Conservation (phyloP, 2,797 vertebrate species). For the Poeciliopsis infans region DNA sequence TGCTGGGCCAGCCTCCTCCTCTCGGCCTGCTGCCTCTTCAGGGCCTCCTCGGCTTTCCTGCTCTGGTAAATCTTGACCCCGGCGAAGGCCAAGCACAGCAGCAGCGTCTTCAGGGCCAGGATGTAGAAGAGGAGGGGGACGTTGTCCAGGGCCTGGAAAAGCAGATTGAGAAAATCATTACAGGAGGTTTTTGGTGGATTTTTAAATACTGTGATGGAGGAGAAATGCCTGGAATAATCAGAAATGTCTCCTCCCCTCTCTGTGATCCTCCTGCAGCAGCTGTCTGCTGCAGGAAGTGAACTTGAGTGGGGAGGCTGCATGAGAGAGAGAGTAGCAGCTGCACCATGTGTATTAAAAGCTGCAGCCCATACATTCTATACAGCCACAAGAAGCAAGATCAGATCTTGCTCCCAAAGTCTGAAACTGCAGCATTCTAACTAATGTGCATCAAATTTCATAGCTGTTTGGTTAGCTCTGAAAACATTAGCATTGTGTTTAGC, state of each 20-base stretch:
- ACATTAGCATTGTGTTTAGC: conserved; percentile 27
- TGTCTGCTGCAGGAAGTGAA: conserved; percentile 40
- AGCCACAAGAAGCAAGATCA: neutral
- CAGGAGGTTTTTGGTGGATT: neutral
- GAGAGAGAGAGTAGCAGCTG: conserved; percentile 60
- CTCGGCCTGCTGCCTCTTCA: conserved; percentile 77
- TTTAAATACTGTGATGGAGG: neutral
- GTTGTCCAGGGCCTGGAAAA: conserved; percentile 87
- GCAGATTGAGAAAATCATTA: neutral
- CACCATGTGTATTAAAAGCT: conserved; percentile 22
- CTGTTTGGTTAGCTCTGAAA: neutral
- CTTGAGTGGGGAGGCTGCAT: conserved; percentile 16
- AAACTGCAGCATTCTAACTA: neutral
- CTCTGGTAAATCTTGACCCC: conserved; percentile 91
- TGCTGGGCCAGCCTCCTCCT: conserved; percentile 72
- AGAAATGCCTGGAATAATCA: conserved; percentile 23
- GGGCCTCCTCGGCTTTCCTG: conserved; percentile 80
- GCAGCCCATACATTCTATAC: neutral
- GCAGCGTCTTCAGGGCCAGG: conserved; percentile 90
- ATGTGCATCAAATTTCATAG: neutral
- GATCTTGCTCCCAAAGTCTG: neutral
- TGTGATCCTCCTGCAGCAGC: conserved; percentile 33
- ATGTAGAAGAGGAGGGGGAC: conserved; percentile 93
- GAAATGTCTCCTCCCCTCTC: neutral
- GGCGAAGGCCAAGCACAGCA: conserved; percentile 91